Conservation (phyloP, 2,797 vertebrate genomes). For the Cetoscarus ocellatus region DNA sequence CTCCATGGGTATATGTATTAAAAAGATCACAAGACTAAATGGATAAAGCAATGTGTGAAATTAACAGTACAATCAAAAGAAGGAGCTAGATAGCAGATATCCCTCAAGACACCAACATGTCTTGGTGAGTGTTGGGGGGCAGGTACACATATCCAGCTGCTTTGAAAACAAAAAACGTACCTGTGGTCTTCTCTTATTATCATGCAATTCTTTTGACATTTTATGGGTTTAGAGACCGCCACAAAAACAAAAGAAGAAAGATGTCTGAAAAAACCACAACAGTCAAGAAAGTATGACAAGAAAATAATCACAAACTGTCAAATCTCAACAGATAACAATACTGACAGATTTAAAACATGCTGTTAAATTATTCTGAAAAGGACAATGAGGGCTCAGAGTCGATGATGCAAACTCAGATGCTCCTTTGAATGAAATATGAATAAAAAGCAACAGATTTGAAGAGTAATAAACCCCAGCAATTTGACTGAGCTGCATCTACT, state of each 20-base stretch:
- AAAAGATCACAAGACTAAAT: constrained; percentile 83
- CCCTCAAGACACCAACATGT: constrained; percentile 69
- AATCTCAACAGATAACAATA: constrained; percentile 82
- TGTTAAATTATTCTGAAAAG: constrained; percentile 74
- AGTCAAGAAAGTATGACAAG: constrained; percentile 71
- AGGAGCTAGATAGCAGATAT: constrained; percentile 69
- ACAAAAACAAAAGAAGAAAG: constrained; percentile 73
- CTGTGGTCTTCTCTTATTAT: constrained; percentile 77
- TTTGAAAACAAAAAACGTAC: constrained; percentile 74
- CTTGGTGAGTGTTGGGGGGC: constrained; percentile 62
- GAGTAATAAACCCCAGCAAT: too few relatives aligned
- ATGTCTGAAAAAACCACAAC: constrained; percentile 78
- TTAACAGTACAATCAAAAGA: constrained; percentile 72
- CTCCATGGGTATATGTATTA: constrained; percentile 76
- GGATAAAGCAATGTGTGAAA: constrained; percentile 73
- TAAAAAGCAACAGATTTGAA: constrained; percentile 60
- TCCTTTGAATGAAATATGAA: constrained; percentile 49
- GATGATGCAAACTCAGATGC: constrained; percentile 76
- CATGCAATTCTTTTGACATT: constrained; percentile 83
- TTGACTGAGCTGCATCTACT: too few relatives aligned
- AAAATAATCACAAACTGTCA: constrained; percentile 76
- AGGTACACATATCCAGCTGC: constrained; percentile 74
- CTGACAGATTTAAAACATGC: constrained; percentile 83
- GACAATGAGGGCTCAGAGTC: constrained; percentile 62
- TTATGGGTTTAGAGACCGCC: constrained; percentile 76